phyloP scores from a whole-genome alignment of 2,888 invertebrate species.

The Drosophila anomelani region DNA sequence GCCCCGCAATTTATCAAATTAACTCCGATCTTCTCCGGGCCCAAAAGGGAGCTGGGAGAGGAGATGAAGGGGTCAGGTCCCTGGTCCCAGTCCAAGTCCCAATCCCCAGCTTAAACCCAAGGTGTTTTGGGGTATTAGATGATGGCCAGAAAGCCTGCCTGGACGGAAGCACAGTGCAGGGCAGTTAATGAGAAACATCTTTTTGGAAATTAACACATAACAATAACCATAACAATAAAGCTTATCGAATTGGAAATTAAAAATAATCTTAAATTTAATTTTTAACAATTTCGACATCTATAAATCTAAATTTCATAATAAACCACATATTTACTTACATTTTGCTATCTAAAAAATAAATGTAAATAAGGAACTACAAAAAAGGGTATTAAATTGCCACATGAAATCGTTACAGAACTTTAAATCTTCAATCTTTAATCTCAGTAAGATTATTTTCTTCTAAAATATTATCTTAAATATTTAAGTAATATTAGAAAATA shows the following conservation, averaged over 20 bases:
- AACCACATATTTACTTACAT: too few relatives aligned
- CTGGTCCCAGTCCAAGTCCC: constrained; percentile 2
- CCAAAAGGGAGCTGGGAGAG: constrained; percentile 23
- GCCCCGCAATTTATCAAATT: constrained; percentile 80
- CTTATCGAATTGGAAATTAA: too few relatives aligned
- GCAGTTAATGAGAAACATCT: not conserved
- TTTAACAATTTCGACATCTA: too few relatives aligned
- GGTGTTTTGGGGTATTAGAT: constrained; percentile 48
- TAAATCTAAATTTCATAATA: too few relatives aligned
- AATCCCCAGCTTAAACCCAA: constrained; percentile 4
- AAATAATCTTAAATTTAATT: too few relatives aligned
- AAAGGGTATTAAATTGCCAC: not conserved
- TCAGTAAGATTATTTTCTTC: too few relatives aligned
- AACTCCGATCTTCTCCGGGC: constrained; percentile 63
- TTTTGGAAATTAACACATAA: not conserved
- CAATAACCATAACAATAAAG: not conserved
- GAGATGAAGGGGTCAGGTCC: not conserved
- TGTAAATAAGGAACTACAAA: not conserved
- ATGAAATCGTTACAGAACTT: too few relatives aligned
- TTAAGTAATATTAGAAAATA: not conserved
- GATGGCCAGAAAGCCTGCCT: constrained; percentile 3
- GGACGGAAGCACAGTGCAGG: constrained; percentile 22
- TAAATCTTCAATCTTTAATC: too few relatives aligned
- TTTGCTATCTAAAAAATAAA: too few relatives aligned
- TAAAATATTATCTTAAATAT: not conserved